Base-by-base conservation (phyloP, 2,113 vertebrate species). In the Fulmarus glacialis region DNA sequence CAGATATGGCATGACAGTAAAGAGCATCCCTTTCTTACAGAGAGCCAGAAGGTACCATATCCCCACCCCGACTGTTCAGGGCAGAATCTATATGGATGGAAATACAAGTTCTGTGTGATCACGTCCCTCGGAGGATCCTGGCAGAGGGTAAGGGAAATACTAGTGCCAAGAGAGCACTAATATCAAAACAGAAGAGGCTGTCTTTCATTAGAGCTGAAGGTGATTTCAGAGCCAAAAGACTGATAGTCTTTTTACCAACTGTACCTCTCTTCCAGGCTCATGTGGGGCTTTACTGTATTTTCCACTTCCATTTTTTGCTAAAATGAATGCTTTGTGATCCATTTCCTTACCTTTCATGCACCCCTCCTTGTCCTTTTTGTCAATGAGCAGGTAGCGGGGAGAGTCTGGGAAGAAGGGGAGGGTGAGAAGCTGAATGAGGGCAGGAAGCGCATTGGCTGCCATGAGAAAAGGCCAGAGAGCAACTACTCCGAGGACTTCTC, bases 321-420 rank as follows among this genome's bases (percentile, higher is more conserved):
- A 73, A 75, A 56, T 7, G 4, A 77, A 52, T 64, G 9, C 15
- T 72, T 63, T 79, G 56, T 26, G 32, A 12, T 8, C 38, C 29
- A 4, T 88, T 82, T 85, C 58, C 58, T 91, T 56, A 99, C 99
- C 98, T 94, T 96, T 98, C 78, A 98, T 97, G 70, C 98, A 99
- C 30, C 83, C 98, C 45, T 96, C 94, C 40, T 90, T 97, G 92
- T 99, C 98, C 56, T 98, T 98, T 86, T 72, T 97, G 56, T 98
- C 97, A 70, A 99, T 98, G 73, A 99, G 96, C 68, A 99, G 98
- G 94, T 98, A 99, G 29, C 97, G 97, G 11, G 99, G 99, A 67
- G 99, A 99, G 85, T 99, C 99, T 38, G 99, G 99, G 81, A 99
- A 98, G 92, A 99, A 98, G 42, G 98, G 98, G 82, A 99, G 96